A percentile compares a stretch with the other conserved stretches of the same genome.
Conservation (phyloP, 2,113 vertebrate species). For the Ptyas mucosa region DNA sequence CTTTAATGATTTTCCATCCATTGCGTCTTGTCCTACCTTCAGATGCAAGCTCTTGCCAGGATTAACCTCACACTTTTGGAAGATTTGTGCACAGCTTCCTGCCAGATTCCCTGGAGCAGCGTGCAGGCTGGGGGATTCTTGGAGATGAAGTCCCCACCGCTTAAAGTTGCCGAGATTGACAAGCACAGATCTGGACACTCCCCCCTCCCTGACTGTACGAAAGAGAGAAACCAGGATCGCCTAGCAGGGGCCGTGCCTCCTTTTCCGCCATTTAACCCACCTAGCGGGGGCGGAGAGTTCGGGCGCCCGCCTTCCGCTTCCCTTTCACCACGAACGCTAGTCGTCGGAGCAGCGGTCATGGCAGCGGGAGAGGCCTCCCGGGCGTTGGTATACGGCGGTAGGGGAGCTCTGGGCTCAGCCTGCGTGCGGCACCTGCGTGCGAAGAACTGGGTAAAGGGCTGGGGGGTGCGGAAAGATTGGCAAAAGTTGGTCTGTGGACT, state of each 20-base stretch:
- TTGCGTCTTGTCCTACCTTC: not conserved
- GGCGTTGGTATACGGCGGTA: constrained; percentile 87
- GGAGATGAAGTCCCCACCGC: not conserved
- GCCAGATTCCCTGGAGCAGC: not conserved
- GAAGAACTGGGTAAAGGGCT: constrained; percentile 78
- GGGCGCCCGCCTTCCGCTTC: not conserved
- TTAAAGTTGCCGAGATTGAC: not conserved
- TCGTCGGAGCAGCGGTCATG: constrained; percentile 8
- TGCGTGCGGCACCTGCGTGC: constrained; percentile 82
- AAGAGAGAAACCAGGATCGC: not conserved
- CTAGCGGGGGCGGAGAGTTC: not conserved
- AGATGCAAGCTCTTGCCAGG: not conserved
- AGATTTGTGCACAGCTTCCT: not conserved
- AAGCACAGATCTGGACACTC: not conserved
- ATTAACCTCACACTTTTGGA: not conserved
- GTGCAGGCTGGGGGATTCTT: not conserved
- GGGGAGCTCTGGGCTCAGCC: constrained; percentile 82
- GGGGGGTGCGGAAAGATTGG: not conserved
- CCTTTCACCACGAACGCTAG: accelerated
- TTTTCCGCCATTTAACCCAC: not conserved
- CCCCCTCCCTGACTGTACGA: not conserved
- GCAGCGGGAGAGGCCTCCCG: constrained; percentile 64
- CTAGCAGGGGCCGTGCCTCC: not conserved
- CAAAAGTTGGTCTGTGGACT: not conserved
- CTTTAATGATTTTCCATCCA: not conserved